Conservation (phyloP, 2,113 vertebrate species). For the Dolichallabes microphthalmus region DNA sequence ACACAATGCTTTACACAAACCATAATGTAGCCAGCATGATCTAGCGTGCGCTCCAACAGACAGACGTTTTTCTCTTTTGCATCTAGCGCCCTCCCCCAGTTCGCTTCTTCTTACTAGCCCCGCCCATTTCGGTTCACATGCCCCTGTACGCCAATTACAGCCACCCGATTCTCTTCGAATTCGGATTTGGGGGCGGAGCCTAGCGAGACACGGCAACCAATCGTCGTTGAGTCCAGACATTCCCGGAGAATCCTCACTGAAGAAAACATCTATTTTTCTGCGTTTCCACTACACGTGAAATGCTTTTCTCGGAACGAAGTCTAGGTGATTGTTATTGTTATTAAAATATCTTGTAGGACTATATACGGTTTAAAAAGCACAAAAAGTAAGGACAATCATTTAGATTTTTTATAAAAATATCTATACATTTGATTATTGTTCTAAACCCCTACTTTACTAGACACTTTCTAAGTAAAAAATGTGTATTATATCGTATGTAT, state of each 20-base stretch:
- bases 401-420: background rate
- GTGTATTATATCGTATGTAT: background rate
- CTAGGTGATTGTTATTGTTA: background rate
- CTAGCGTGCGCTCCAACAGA: slow-evolving; percentile 72
- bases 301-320: background rate
- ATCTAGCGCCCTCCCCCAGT: slow-evolving; percentile 67
- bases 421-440: background rate
- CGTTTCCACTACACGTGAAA: background rate
- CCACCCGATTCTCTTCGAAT: slow-evolving; percentile 81
- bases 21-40: slow-evolving; percentile 83
- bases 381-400: slow-evolving; percentile 14
- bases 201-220: slow-evolving; percentile 35
- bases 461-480: background rate
- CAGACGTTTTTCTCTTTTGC: slow-evolving; percentile 70
- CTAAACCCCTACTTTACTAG: background rate
- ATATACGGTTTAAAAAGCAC: background rate
- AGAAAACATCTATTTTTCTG: slow-evolving; percentile 16
- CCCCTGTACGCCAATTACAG: slow-evolving; percentile 82
- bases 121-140: slow-evolving; percentile 66
- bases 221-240: slow-evolving; percentile 47
- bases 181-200: slow-evolving; percentile 57
- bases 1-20: slow-evolving; percentile 79
- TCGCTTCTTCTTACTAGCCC: slow-evolving; percentile 48
- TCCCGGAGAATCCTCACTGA: slow-evolving; percentile 9
- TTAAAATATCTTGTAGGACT: background rate